Percentiles rank a stretch among this genome's conserved stretches.
These are phyloP conservation scores for Trichogramma pretiosum DNA, from an alignment of 1,140 invertebrate species.

Conservation along the genomic window DNA sequence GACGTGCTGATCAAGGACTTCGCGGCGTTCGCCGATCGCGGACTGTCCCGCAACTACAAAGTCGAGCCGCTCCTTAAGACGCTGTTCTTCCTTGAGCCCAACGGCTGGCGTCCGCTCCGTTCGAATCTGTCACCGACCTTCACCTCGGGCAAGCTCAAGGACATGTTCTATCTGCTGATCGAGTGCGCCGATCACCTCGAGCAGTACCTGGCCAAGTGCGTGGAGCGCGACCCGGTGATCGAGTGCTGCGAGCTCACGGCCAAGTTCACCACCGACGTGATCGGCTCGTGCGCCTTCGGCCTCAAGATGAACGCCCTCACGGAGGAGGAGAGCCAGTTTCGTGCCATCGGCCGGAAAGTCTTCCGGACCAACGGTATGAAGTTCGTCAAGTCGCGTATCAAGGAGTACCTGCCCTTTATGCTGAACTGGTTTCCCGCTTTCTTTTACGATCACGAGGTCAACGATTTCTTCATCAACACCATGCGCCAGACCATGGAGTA, in stretches of 20 bases:
- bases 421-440: background rate
- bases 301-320: conserved; percentile 48
- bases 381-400: conserved; percentile 37
- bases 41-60: conserved; percentile 30
- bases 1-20: conserved; percentile 47
- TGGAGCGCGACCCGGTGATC: conserved; percentile 11
- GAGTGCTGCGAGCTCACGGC: conserved; percentile 43
- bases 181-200: conserved; percentile 36
- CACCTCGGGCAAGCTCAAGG: conserved; percentile 46
- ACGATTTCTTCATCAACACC: conserved; percentile 47
- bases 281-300: conserved; percentile 52
- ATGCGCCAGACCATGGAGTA: conserved; percentile 49
- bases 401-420: conserved; percentile 22
- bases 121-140: conserved; percentile 47
- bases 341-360: conserved; percentile 34
- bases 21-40: conserved; percentile 41
- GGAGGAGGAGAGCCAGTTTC: conserved; percentile 42
- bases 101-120: conserved; percentile 46
- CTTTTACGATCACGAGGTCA: conserved; percentile 34
- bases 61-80: conserved; percentile 33
- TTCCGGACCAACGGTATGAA: conserved; percentile 31
- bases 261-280: conserved; percentile 51
- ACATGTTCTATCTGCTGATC: conserved; percentile 47
- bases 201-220: conserved; percentile 16
- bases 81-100: conserved; percentile 41